phyloP scores from a whole-genome alignment of 2,888 invertebrate genomes.

The Rotaria macrura region DNA sequence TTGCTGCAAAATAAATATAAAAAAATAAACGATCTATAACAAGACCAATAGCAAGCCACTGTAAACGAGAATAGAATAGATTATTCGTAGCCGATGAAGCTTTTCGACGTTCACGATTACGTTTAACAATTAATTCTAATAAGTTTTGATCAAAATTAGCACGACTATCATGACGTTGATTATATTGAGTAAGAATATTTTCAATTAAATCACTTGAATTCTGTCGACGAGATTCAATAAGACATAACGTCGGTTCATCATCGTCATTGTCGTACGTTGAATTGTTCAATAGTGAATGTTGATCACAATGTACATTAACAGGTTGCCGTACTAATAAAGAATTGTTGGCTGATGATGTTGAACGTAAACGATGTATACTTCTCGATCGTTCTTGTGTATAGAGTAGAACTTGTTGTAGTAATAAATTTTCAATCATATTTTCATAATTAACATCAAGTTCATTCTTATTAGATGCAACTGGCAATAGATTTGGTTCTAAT shows the following conservation, averaged over 20 bases:
- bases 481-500: neutral
- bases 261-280: neutral
- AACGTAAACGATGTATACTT: neutral
- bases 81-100: neutral
- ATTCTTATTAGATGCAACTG: neutral
- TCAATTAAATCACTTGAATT: slow-evolving; percentile 10
- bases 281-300: neutral
- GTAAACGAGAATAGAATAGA: neutral
- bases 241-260: neutral
- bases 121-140: neutral
- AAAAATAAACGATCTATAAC: slow-evolving; percentile 17
- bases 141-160: neutral
- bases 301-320: neutral
- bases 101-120: neutral
- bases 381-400: neutral
- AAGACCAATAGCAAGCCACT: neutral
- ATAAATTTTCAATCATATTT: slow-evolving; percentile 10
- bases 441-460: neutral
- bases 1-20: neutral
- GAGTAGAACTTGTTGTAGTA: slow-evolving; percentile 9
- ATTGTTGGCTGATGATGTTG: neutral
- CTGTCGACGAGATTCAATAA: neutral
- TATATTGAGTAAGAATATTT: neutral
- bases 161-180: neutral
- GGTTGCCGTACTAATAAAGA: neutral